phyloP scores from a whole-genome alignment of 2,888 invertebrate species.

The Conus canariensis region DNA sequence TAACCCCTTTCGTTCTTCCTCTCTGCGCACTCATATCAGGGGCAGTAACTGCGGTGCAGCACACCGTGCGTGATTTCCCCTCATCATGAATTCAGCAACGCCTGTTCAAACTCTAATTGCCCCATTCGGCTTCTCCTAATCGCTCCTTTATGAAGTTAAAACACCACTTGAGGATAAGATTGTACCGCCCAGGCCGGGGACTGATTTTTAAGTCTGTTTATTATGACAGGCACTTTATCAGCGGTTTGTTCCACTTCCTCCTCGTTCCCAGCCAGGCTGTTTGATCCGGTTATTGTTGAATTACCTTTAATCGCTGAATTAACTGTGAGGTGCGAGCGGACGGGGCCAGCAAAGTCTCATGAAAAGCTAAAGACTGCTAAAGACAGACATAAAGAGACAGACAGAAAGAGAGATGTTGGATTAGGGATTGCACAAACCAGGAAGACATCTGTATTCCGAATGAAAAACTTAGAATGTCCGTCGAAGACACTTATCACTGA shows the following conservation, averaged over 20 bases:
- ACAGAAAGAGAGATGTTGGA: too few species aligned
- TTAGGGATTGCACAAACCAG: too few species aligned
- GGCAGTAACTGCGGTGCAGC: too few species aligned
- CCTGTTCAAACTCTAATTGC: neutral
- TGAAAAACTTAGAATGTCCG: too few species aligned
- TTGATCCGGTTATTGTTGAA: conserved; percentile 15
- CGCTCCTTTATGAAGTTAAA: conserved; percentile 26
- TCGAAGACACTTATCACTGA: too few species aligned
- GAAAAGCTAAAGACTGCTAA: neutral
- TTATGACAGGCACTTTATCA: conserved; percentile 21
- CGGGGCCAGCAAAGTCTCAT: neutral
- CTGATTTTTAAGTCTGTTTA: neutral
- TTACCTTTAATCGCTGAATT: conserved; percentile 5
- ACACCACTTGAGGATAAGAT: conserved; percentile 20
- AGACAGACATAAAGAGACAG: neutral
- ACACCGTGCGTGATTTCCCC: neutral
- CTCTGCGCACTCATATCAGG: too few species aligned
- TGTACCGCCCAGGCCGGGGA: too few species aligned
- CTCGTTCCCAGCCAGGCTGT: neutral
- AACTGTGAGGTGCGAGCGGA: neutral
- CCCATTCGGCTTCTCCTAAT: conserved; percentile 14
- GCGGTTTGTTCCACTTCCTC: neutral
- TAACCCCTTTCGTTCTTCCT: too few species aligned
- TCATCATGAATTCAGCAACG: conserved; percentile 17
- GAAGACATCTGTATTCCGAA: too few species aligned